phyloP scores from a whole-genome alignment of 2,113 vertebrate species.

The Ptilonorhynchus violaceus region DNA sequence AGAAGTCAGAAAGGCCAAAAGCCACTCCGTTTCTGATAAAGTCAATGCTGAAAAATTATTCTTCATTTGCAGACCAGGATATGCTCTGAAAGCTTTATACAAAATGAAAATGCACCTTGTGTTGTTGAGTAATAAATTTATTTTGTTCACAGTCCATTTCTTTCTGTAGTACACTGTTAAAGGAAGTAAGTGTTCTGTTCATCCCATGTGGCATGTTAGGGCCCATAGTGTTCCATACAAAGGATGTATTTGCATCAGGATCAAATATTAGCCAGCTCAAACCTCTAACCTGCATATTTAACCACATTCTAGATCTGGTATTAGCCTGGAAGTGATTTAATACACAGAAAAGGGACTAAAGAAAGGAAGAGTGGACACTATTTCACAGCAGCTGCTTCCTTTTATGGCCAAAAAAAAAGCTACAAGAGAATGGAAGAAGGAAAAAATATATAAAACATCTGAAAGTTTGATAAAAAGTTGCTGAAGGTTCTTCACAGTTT shows the following conservation, averaged over 20 bases:
- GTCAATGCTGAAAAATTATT: neutral
- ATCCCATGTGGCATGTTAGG: neutral
- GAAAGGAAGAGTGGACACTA: neutral
- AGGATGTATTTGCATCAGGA: neutral
- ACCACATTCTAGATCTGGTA: neutral
- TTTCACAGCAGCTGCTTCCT: neutral
- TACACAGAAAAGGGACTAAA: neutral
- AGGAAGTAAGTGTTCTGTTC: neutral
- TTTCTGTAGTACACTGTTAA: neutral
- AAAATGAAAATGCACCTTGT: neutral
- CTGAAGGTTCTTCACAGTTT: neutral
- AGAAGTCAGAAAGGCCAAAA: neutral
- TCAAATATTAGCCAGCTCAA: neutral
- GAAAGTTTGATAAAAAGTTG: neutral
- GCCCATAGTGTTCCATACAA: neutral
- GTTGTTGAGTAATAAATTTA: neutral
- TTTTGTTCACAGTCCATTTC: neutral
- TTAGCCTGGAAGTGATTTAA: neutral
- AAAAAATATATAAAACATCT: neutral
- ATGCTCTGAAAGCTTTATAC: neutral
- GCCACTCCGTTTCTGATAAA: neutral
- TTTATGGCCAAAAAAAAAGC: neutral
- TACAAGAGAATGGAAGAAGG: neutral
- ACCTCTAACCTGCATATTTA: neutral
- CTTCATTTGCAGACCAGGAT: neutral